phyloP scores from a whole-genome alignment of 1,140 invertebrate species.

The Ceratosolen solmsi region DNA sequence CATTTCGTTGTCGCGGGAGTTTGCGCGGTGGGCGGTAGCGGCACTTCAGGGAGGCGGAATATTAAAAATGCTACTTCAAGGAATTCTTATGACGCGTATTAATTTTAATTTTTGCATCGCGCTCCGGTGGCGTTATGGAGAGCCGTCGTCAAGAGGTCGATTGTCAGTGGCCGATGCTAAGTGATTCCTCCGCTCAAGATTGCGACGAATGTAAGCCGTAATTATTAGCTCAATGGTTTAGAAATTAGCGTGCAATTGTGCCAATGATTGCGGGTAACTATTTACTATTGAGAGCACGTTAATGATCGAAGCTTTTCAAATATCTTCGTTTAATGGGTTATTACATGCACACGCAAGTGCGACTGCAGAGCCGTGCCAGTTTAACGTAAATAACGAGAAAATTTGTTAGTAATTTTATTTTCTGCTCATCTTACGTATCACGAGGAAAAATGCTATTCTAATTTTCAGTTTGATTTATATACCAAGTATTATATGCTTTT shows the following conservation, averaged over 20 bases:
- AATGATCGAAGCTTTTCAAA: neutral
- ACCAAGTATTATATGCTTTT: conserved; percentile 13
- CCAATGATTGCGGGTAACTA: neutral
- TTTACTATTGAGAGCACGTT: neutral
- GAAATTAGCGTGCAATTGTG: neutral
- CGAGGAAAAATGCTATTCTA: neutral
- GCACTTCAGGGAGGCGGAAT: conserved; percentile 4
- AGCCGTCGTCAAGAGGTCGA: neutral
- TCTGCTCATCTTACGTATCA: neutral
- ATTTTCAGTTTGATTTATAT: conserved; percentile 21
- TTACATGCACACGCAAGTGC: too few relatives aligned
- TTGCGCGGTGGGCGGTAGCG: conserved; percentile 6
- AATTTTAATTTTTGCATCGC: neutral
- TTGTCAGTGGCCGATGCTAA: neutral
- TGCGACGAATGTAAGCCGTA: neutral
- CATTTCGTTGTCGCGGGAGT: conserved; percentile 31
- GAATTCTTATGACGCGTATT: conserved; percentile 9
- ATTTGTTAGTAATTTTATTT: neutral
- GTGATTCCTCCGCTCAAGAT: neutral
- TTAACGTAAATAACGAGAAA: neutral
- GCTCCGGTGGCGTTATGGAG: neutral
- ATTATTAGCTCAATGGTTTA: neutral
- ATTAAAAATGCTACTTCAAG: conserved; percentile 15
- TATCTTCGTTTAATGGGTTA: neutral
- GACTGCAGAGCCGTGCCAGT: neutral